These are phyloP conservation scores for Pithys albifrons DNA, from an alignment of 2,113 vertebrate genomes.

Conservation along the genomic window DNA sequence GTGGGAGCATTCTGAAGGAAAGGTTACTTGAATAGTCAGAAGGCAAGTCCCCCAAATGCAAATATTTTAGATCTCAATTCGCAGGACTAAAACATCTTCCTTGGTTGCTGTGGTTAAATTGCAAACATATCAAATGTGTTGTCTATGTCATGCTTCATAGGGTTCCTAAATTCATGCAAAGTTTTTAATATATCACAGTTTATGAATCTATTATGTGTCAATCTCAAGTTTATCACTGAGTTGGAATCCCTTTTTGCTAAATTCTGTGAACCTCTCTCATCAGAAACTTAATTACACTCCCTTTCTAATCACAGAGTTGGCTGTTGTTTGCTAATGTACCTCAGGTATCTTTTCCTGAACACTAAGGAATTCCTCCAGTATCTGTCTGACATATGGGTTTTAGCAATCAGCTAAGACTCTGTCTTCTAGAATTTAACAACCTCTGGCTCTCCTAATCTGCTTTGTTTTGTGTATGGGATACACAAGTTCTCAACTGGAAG, in stretches of 20 bases:
- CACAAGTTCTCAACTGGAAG: neutral
- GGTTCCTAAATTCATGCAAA: neutral
- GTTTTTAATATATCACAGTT: neutral
- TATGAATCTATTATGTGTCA: neutral
- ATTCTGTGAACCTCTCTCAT: neutral
- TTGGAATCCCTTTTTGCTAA: neutral
- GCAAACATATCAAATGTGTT: fast-evolving
- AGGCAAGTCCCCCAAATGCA: neutral
- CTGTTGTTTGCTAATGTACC: neutral
- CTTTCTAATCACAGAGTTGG: neutral
- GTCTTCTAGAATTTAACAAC: neutral
- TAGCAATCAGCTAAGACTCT: neutral
- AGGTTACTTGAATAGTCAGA: neutral
- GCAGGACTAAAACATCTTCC: neutral
- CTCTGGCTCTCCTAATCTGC: neutral
- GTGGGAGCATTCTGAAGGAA: neutral
- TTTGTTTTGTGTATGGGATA: neutral
- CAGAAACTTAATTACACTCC: neutral
- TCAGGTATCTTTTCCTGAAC: neutral
- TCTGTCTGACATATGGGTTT: neutral
- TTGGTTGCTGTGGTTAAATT: neutral
- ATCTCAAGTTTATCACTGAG: neutral
- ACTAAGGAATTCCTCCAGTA: neutral
- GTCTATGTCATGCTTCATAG: neutral
- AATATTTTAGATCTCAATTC: neutral